Percentiles rank a stretch among this genome's conserved stretches.
Conservation (phyloP, 2,797 vertebrate species). For the Sebastes hopkinsi region DNA sequence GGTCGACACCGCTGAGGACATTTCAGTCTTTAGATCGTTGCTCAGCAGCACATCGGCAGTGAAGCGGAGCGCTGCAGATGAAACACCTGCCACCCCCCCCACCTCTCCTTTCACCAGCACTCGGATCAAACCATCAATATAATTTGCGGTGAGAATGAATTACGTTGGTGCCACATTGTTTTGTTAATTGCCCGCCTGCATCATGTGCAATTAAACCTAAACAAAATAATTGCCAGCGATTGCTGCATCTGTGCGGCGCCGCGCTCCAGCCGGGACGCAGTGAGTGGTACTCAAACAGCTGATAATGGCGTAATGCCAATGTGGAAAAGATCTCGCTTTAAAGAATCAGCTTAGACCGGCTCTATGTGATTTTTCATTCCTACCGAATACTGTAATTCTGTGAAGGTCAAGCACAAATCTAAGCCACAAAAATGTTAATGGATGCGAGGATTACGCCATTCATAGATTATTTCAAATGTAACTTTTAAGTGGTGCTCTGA, state of each 20-base stretch:
- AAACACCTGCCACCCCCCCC: constrained; percentile 34
- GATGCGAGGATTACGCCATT: constrained; percentile 50
- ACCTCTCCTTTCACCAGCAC: not conserved
- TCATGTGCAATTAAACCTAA: constrained; percentile 64
- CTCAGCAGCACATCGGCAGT: constrained; percentile 15
- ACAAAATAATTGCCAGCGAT: constrained; percentile 55
- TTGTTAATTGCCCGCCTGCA: constrained; percentile 59
- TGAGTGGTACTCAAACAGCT: constrained; percentile 11
- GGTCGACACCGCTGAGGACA: not conserved
- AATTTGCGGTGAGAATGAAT: constrained; percentile 45
- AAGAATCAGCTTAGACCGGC: not conserved
- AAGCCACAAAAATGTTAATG: constrained; percentile 62
- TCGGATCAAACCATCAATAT: constrained; percentile 39
- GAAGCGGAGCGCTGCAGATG: constrained; percentile 9
- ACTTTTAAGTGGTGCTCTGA: not conserved
- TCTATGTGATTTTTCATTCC: constrained; percentile 31
- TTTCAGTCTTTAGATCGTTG: not conserved
- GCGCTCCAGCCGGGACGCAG: constrained; percentile 1
- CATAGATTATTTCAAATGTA: constrained; percentile 10
- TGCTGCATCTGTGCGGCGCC: constrained; percentile 45
- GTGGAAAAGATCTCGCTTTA: not conserved
- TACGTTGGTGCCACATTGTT: constrained; percentile 50
- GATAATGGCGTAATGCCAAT: constrained; percentile 13
- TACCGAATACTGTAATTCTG: constrained; percentile 16
- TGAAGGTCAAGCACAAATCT: constrained; percentile 57